Evolutionary conservation across 2,113 vertebrate genomes (phyloP), one percentile per base, ranked within the genome.

Genomic region (Dermatemys mawii): DNA sequence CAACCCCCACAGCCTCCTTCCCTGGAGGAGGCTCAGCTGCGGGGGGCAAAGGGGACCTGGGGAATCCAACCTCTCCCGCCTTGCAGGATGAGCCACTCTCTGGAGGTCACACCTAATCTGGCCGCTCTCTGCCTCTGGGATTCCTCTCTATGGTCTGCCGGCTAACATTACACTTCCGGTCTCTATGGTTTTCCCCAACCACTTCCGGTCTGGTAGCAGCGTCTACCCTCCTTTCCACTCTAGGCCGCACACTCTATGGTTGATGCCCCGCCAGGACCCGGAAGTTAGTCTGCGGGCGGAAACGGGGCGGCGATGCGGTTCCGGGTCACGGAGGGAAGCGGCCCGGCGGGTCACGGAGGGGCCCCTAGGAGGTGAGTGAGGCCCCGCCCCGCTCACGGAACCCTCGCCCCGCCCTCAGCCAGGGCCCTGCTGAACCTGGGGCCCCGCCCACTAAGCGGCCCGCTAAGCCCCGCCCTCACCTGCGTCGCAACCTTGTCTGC

Each of bases 281-380:
- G 88, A 81, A 93, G 81, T 88, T 38, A 44, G 48, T 19, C 4
- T 4, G 2, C 6, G 4, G 2, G 57, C 53, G 38, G 16, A 44
- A 48, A 48, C 4, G 29, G n/a, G 41, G 10, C 19, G 24, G 12
- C 5, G 8, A 22, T 21, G 27, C 41, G 32, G 41, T 91, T 86
- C 63, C 60, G 83, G 78, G 83, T 49, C 35, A 32, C 11, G 24
- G 76, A 76, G 32, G 49, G 19, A 12, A 44, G 44, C 26, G 53
- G 85, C 78, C 10, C 70, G 41, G 86, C 35, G 21, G 21, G 75
- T 24, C 9, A n/a, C 54, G 21, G 29, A 55, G 48, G 41, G 54
- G 44, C 17, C 51, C 21, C 35, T 35, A 51, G 17, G 48, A 90
- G 80, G 84, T 90, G 88, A 57, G 92, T 90, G 81, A 5, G 81